A percentile compares a stretch with the other conserved stretches of the same genome.
Evolutionary conservation across 1,140 invertebrate species (phyloP).

Genomic region (Pantala flavescens): DNA sequence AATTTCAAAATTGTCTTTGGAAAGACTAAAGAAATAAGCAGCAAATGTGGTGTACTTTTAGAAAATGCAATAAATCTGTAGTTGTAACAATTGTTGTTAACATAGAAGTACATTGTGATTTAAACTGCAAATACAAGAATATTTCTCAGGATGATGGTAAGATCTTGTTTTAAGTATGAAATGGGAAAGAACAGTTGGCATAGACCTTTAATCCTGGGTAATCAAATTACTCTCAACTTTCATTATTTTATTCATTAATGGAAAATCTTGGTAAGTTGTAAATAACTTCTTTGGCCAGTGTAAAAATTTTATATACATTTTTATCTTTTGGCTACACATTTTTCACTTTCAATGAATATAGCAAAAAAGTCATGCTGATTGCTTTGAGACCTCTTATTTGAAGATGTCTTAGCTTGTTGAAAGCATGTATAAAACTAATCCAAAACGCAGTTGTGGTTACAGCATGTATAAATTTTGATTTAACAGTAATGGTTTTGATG

Average conservation of each 20-base stretch:
- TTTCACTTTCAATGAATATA: background rate
- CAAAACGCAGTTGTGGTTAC: background rate
- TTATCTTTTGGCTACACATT: slow-evolving; percentile 3
- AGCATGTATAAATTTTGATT: background rate
- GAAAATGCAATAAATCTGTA: slow-evolving; percentile 3
- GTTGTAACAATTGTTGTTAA: background rate
- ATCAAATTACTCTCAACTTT: background rate
- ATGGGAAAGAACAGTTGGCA: background rate
- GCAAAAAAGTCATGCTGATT: background rate
- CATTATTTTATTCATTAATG: background rate
- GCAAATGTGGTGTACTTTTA: slow-evolving; percentile 7
- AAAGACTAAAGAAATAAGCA: background rate
- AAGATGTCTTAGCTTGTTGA: background rate
- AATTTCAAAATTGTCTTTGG: background rate
- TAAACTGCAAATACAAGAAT: background rate
- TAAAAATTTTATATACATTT: background rate
- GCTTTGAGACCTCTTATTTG: background rate
- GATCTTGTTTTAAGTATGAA: background rate
- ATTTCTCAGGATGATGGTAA: background rate
- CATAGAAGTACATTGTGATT: background rate
- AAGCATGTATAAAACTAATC: background rate
- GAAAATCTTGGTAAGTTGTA: background rate
- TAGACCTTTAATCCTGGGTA: background rate
- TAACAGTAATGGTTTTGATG: slow-evolving; percentile 8
- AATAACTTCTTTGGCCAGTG: background rate